phyloP scores from a whole-genome alignment of 1,140 invertebrate genomes.

The Bombus balteatus region DNA sequence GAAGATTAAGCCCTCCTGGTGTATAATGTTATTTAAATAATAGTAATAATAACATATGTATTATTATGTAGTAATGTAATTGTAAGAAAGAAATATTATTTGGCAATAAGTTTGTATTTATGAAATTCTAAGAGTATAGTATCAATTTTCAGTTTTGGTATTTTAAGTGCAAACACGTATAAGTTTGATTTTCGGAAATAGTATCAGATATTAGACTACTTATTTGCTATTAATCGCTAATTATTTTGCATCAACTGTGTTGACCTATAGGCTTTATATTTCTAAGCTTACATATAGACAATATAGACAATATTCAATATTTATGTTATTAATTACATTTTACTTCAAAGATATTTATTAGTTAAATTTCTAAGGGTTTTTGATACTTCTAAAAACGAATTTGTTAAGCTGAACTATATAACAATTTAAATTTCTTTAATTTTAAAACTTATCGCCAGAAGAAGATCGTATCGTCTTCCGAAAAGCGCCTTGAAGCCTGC shows the following conservation, averaged over 20 bases:
- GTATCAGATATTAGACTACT: not conserved
- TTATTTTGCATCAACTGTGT: not conserved
- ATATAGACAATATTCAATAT: not conserved
- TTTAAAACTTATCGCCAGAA: not conserved
- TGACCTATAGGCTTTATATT: not conserved
- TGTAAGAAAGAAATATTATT: not conserved
- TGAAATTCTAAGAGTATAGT: not conserved
- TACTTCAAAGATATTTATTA: not conserved
- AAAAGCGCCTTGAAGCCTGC: slow-evolving; percentile 40
- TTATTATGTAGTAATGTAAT: too few species aligned
- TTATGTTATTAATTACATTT: not conserved
- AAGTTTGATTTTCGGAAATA: not conserved
- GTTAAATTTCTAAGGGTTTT: not conserved
- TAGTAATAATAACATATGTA: not conserved
- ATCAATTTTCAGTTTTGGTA: not conserved
- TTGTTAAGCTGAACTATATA: not conserved
- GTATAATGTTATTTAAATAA: not conserved
- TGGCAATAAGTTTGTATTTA: not conserved
- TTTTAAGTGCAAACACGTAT: too few species aligned
- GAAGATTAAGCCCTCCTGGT: not conserved
- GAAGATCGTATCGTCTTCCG: not conserved
- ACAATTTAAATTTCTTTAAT: too few species aligned
- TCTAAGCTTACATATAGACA: too few species aligned
- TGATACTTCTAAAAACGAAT: not conserved
- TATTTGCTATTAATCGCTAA: not conserved